A percentile compares a stretch with the other conserved stretches of the same genome.
Conservation (phyloP, 2,888 invertebrate species). For the Eledona agricola region DNA sequence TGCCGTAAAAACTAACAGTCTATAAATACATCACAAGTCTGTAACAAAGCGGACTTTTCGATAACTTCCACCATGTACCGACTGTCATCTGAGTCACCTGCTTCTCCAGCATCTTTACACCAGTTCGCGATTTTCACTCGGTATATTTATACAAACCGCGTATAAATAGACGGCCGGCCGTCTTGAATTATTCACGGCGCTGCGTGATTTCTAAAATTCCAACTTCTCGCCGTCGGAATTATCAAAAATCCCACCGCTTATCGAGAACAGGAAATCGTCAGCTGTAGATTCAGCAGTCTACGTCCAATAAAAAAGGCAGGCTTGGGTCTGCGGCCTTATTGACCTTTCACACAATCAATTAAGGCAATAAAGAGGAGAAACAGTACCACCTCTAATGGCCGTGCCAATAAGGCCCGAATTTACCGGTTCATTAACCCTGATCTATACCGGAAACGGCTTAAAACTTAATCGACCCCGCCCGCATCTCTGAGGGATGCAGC, state of each 20-base stretch:
- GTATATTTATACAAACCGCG: conserved; percentile 27
- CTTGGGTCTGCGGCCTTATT: conserved; percentile 47
- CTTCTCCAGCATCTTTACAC: conserved; percentile 6
- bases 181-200: conserved; percentile 30
- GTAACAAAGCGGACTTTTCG: conserved; percentile 8
- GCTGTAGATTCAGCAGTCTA: neutral
- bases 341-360: conserved; percentile 53
- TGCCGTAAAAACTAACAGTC: neutral
- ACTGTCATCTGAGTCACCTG: conserved; percentile 29
- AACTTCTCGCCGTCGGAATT: neutral
- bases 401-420: conserved; percentile 40
- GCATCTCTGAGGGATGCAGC: conserved; percentile 37
- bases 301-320: conserved; percentile 29
- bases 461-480: conserved; percentile 29
- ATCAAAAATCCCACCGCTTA: neutral
- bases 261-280: neutral
- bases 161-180: conserved; percentile 24
- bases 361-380: conserved; percentile 38
- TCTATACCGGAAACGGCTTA: conserved; percentile 39
- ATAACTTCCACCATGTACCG: neutral
- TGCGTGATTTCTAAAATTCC: conserved; percentile 27
- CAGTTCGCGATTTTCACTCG: conserved; percentile 30
- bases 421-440: conserved; percentile 44
- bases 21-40: conserved; percentile 11
- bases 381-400: conserved; percentile 19